Conservation (phyloP, 2,797 vertebrate species). For the Okamejei kenojei region DNA sequence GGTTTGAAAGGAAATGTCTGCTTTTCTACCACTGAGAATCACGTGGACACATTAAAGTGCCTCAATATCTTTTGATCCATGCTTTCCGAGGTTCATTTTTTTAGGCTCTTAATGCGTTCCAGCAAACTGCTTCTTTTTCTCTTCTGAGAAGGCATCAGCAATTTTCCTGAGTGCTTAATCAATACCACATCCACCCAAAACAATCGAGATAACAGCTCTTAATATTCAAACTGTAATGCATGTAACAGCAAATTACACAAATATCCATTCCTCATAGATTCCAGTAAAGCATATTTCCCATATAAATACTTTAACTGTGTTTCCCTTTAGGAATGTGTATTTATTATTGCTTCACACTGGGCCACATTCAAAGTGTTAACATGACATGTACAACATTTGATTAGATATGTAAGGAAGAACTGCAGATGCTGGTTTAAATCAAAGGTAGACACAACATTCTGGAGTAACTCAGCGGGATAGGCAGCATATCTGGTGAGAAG, state of each 20-base stretch:
- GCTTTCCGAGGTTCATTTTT: neutral
- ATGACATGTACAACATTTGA: neutral
- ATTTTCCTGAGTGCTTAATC: conserved; percentile 2
- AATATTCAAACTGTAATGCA: neutral
- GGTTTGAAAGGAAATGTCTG: neutral
- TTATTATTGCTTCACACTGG: neutral
- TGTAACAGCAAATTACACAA: neutral
- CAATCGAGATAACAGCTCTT: neutral
- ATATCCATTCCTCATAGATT: neutral
- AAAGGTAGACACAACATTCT: too few relatives aligned
- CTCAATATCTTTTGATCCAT: neutral
- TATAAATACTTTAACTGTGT: neutral
- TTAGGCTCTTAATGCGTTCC: neutral
- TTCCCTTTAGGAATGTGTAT: neutral
- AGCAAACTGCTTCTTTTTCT: neutral
- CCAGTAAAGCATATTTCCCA: neutral
- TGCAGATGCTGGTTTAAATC: too few relatives aligned
- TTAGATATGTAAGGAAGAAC: too few relatives aligned
- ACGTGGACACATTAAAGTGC: neutral
- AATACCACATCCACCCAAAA: neutral
- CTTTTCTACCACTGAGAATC: neutral
- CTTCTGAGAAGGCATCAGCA: neutral
- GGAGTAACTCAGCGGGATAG: too few relatives aligned
- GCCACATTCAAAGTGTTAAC: neutral
- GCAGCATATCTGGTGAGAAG: too few relatives aligned